These are phyloP conservation scores for Heliconius congener DNA, from an alignment of 1,140 invertebrate species.

Conservation along the genomic window DNA sequence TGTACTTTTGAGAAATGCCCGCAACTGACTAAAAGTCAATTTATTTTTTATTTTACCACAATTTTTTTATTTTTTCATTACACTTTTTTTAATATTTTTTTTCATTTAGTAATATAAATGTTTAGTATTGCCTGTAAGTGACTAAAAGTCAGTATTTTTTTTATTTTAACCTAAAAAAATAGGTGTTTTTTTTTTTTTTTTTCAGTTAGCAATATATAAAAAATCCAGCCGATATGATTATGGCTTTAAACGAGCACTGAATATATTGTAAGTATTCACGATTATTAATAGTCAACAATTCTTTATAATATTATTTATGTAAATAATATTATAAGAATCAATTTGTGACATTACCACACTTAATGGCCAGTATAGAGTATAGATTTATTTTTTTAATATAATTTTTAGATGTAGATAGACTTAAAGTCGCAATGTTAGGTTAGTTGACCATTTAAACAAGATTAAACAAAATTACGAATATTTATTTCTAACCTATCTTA, in stretches of 20 bases:
- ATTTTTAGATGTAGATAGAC: background rate
- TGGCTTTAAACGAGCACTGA: conserved; percentile 1
- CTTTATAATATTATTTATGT: background rate
- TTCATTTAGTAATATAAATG: background rate
- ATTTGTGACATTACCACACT: conserved; percentile 12
- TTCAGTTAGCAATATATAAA: background rate
- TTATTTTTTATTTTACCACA: too few relatives aligned
- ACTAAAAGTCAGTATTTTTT: background rate
- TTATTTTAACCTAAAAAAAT: background rate
- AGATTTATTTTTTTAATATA: background rate
- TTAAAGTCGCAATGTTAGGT: background rate
- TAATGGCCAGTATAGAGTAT: conserved; percentile 7
- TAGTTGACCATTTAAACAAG: background rate
- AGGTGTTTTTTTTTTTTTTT: background rate
- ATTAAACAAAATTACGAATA: background rate
- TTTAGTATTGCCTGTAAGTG: background rate
- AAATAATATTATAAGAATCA: background rate
- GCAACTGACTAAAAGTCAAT: too few relatives aligned
- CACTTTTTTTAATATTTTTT: background rate
- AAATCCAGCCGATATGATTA: background rate
- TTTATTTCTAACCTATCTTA: too few relatives aligned
- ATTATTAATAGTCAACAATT: background rate
- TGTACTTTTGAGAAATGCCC: background rate
- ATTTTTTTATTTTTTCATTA: background rate
- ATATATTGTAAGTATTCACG: background rate